These are phyloP conservation scores for Gorsachius magnificus DNA, from an alignment of 2,797 vertebrate genomes.

Conservation along the genomic window DNA sequence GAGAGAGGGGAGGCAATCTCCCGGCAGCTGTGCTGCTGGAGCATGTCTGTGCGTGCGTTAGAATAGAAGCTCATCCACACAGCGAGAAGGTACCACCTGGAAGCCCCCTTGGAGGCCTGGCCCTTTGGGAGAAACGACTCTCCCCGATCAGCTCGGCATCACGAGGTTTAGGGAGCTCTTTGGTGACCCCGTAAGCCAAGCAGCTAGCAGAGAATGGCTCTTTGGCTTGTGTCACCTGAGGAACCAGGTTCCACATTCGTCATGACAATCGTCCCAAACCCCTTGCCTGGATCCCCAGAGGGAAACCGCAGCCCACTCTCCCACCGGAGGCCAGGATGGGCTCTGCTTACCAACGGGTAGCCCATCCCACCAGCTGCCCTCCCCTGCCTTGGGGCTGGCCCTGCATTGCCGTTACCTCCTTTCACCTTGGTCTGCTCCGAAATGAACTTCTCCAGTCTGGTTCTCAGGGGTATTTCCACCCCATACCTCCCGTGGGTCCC, in stretches of 20 bases:
- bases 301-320: neutral
- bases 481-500: conserved; percentile 88
- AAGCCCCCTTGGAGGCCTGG: neutral
- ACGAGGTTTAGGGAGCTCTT: neutral
- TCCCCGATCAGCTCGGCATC: neutral
- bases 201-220: neutral
- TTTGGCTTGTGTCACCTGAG: neutral
- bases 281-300: neutral
- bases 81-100: neutral
- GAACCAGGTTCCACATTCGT: neutral
- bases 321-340: neutral
- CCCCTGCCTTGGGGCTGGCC: neutral
- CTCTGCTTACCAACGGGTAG: neutral
- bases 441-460: conserved; percentile 89
- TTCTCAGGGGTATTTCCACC: conserved; percentile 83
- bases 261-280: neutral
- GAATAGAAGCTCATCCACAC: neutral
- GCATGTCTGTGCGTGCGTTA: neutral
- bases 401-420: conserved; percentile 53
- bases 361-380: neutral
- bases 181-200: neutral
- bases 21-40: neutral
- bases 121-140: accelerated
- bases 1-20: neutral
- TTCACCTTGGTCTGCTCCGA: conserved; percentile 84